Conservation (phyloP, 2,888 invertebrate species). For the Tipula unca region DNA sequence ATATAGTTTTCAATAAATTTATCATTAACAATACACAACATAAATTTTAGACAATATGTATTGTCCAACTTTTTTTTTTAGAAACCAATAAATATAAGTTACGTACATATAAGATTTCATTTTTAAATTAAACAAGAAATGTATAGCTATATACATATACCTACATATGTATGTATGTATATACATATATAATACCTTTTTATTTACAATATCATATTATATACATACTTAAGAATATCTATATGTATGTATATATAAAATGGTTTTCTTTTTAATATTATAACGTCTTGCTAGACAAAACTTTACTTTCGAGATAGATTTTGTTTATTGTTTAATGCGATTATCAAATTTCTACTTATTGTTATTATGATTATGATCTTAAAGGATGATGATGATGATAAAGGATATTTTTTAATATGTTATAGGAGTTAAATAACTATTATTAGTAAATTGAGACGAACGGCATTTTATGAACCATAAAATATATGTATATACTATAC, state of each 20-base stretch:
- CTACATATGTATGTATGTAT: neutral
- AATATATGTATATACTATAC: neutral
- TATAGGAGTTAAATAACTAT: neutral
- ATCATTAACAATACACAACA: neutral
- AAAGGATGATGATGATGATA: neutral
- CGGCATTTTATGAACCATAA: neutral
- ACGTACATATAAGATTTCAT: neutral
- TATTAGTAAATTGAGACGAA: neutral
- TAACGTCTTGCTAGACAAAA: neutral
- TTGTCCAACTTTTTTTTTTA: neutral
- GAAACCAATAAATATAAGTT: neutral
- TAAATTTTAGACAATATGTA: neutral
- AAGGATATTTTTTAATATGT: conserved; percentile 1
- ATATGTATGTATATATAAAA: neutral
- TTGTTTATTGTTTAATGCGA: neutral
- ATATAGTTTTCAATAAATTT: neutral
- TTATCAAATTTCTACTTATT: conserved; percentile 8
- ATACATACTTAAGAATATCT: neutral
- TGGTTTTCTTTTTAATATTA: neutral
- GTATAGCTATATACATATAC: neutral
- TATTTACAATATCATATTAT: neutral
- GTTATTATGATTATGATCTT: neutral
- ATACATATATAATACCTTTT: neutral
- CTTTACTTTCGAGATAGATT: neutral
- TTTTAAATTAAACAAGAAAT: neutral